phyloP scores from a whole-genome alignment of 2,888 invertebrate species.

The Melanchra persicariae region DNA sequence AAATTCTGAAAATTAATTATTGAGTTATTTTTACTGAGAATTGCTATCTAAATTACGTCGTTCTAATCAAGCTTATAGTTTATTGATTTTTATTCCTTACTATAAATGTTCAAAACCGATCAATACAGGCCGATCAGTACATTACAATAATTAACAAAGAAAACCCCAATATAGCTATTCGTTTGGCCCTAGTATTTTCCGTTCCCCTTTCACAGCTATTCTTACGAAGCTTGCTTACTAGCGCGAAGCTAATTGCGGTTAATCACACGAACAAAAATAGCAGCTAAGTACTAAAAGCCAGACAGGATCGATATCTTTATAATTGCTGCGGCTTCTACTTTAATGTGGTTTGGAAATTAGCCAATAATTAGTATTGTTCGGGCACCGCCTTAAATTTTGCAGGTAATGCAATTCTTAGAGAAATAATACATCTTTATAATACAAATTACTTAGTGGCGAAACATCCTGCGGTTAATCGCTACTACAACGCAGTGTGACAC shows the following conservation, averaged over 20 bases:
- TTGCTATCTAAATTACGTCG: not conserved
- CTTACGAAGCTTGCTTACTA: constrained; percentile 54
- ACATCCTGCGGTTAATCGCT: too few species aligned
- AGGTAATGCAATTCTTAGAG: constrained; percentile 10
- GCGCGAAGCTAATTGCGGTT: constrained; percentile 57
- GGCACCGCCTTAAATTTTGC: constrained; percentile 7
- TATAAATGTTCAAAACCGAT: not conserved
- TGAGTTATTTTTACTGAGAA: not conserved
- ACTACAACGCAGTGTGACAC: too few species aligned
- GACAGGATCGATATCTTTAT: constrained; percentile 60
- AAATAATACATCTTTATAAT: not conserved
- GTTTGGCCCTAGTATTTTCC: constrained; percentile 38
- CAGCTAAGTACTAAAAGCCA: constrained; percentile 54
- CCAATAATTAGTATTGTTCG: constrained; percentile 17
- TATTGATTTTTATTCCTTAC: too few species aligned
- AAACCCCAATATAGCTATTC: constrained; percentile 5
- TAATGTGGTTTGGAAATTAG: constrained; percentile 38
- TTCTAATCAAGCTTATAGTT: too few species aligned
- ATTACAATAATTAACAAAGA: not conserved
- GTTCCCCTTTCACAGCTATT: constrained; percentile 57
- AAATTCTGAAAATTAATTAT: constrained; percentile 10
- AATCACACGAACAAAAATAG: constrained; percentile 62
- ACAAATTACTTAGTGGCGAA: too few species aligned
- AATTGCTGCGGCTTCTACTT: constrained; percentile 41
- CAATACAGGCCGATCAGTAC: not conserved